These are phyloP conservation scores for Chaunax sp. DNA, from an alignment of 2,797 vertebrate genomes.

Conservation along the genomic window DNA sequence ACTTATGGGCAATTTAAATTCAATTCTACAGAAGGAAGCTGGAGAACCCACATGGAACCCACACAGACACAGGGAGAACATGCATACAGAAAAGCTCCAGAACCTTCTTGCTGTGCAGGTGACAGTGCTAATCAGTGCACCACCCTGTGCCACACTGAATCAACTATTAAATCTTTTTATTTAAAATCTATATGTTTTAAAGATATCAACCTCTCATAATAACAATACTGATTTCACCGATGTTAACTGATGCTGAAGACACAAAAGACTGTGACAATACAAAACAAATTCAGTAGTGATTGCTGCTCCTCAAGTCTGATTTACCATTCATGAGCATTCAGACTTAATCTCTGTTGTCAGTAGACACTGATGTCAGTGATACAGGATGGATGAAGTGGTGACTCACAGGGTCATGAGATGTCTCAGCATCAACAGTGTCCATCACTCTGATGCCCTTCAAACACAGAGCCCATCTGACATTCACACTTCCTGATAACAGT, in stretches of 20 bases:
- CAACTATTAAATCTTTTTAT: no score
- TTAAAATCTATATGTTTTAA: no score
- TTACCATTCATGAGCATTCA: no score
- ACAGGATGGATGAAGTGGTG: neutral
- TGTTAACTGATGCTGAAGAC: neutral
- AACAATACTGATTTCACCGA: neutral
- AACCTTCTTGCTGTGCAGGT: no score
- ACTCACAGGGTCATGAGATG: neutral
- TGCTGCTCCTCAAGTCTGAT: neutral
- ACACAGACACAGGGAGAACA: no score
- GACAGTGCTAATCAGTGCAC: no score
- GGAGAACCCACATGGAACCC: no score
- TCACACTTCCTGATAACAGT: conserved; percentile 44
- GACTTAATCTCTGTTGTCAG: no score
- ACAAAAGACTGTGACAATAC: neutral
- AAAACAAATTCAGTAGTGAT: neutral
- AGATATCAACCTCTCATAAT: neutral
- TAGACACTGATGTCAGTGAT: neutral
- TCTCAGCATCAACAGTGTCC: neutral
- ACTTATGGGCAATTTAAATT: no score
- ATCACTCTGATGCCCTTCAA: conserved; percentile 27
- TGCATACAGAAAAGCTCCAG: no score
- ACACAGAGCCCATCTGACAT: conserved; percentile 35
- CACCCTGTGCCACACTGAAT: no score
- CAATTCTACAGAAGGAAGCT: no score